These are phyloP conservation scores for Eurystomus gularis DNA, from an alignment of 2,113 vertebrate species.

Conservation along the genomic window DNA sequence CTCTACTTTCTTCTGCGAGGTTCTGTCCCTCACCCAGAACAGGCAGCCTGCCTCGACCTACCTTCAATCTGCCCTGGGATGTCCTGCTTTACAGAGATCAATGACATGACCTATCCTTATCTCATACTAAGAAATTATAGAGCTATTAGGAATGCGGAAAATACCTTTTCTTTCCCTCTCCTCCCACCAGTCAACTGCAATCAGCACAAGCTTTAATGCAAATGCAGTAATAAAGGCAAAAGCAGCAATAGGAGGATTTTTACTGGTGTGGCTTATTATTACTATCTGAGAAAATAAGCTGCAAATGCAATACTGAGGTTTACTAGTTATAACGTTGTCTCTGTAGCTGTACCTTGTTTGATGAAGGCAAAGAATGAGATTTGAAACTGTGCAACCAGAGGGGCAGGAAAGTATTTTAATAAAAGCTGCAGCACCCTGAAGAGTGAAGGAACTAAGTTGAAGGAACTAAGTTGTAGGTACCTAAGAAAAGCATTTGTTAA, in stretches of 20 bases:
- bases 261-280: not conserved
- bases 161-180: not conserved
- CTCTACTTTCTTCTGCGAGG: not conserved
- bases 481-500: not conserved
- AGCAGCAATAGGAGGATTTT: not conserved
- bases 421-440: not conserved
- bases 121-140: not conserved
- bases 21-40: not conserved
- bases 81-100: not conserved
- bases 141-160: not conserved
- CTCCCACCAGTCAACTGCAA: not conserved
- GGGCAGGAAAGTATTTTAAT: not conserved
- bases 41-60: not conserved
- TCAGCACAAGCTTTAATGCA: not conserved
- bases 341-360: not conserved
- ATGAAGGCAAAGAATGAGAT: not conserved
- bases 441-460: not conserved
- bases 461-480: not conserved
- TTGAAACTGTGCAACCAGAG: not conserved
- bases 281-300: not conserved
- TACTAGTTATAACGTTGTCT: not conserved
- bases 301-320: not conserved
- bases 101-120: not conserved
- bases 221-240: constrained; percentile 4
- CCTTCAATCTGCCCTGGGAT: not conserved